These are phyloP conservation scores for Lysandra coridon DNA, from an alignment of 2,888 invertebrate genomes.

Conservation along the genomic window DNA sequence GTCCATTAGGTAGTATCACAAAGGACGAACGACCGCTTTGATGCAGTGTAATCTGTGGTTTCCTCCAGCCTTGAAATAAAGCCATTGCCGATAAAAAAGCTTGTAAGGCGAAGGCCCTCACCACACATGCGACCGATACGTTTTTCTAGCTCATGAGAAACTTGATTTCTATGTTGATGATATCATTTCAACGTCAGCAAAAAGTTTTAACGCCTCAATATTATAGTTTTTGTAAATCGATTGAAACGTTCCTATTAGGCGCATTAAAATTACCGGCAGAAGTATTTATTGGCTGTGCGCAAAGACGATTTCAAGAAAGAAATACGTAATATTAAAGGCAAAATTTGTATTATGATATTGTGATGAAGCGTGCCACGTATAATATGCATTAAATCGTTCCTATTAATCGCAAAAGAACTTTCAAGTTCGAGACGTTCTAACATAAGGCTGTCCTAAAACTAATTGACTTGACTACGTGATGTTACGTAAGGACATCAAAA, in stretches of 20 bases:
- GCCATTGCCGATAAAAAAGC: slow-evolving; percentile 23
- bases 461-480: neutral
- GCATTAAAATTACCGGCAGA: neutral
- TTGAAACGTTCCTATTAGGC: neutral
- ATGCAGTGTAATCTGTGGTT: slow-evolving; percentile 35
- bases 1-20: slow-evolving; percentile 27
- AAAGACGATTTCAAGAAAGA: neutral
- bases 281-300: neutral
- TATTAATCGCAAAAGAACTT: neutral
- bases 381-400: too few relatives aligned
- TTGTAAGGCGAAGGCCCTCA: slow-evolving; percentile 12
- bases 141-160: neutral
- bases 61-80: slow-evolving; percentile 33
- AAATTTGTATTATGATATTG: neutral
- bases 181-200: neutral
- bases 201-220: neutral
- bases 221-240: neutral
- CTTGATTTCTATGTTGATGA: neutral
- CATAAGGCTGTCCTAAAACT: neutral
- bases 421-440: neutral
- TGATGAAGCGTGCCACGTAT: too few relatives aligned
- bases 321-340: neutral
- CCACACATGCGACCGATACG: slow-evolving; percentile 8
- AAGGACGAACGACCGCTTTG: slow-evolving; percentile 31
- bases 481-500: neutral